phyloP scores from a whole-genome alignment of 2,888 invertebrate genomes.

The Chrysina gloriosa region DNA sequence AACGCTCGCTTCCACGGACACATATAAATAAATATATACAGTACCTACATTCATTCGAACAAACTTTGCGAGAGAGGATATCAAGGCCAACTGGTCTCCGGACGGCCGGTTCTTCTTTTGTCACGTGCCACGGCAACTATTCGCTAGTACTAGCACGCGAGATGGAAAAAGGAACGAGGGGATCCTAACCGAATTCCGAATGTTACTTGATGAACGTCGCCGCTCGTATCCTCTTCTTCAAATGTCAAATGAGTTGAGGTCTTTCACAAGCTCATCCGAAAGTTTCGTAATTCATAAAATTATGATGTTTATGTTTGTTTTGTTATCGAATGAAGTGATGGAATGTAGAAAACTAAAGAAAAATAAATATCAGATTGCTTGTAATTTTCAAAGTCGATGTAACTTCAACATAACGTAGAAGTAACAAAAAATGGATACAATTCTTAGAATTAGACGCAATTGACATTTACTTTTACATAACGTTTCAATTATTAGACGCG shows the following conservation, averaged over 20 bases:
- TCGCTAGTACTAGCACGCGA: neutral
- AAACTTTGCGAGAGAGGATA: conserved; percentile 10
- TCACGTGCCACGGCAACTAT: conserved; percentile 25
- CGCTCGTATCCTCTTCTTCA: neutral
- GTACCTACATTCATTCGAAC: neutral
- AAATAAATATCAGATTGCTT: no score
- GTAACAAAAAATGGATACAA: no score
- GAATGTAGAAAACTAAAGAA: no score
- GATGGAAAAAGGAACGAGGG: neutral
- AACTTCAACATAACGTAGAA: no score
- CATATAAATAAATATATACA: no score
- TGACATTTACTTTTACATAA: no score
- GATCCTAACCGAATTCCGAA: neutral
- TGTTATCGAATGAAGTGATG: neutral
- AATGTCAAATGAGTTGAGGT: neutral
- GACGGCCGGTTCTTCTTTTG: conserved; percentile 17
- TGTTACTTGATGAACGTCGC: neutral
- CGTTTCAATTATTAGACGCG: no score
- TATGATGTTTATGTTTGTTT: neutral
- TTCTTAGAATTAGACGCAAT: no score
- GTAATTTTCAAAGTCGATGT: no score
- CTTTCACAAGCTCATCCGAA: neutral
- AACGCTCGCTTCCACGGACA: no score
- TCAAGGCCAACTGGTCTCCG: conserved; percentile 26
- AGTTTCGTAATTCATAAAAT: neutral